phyloP scores from a whole-genome alignment of 2,797 vertebrate genomes.

The Masticophis lateralis region DNA sequence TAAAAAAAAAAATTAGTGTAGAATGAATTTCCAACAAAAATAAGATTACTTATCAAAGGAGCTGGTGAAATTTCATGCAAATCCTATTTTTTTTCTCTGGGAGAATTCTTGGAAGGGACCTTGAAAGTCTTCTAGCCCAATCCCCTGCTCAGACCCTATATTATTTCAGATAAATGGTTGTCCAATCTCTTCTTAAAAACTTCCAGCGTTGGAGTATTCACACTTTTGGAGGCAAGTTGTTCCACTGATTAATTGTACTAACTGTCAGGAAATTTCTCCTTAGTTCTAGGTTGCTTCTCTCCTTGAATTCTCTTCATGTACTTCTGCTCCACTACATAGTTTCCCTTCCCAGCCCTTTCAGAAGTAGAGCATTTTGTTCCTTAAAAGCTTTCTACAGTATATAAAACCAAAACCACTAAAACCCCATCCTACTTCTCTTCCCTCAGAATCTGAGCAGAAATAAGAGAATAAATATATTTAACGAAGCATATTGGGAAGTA shows the following conservation, averaged over 20 bases:
- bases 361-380: conserved; percentile 3
- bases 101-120: background rate
- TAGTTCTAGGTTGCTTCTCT: background rate
- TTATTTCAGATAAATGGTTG: background rate
- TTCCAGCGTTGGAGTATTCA: background rate
- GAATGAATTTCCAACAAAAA: conserved; percentile 3
- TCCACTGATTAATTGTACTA: background rate
- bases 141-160: background rate
- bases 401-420: conserved; percentile 3
- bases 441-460: background rate
- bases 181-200: background rate
- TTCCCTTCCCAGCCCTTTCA: background rate
- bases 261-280: background rate
- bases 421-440: background rate
- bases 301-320: background rate
- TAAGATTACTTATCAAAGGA: conserved; percentile 36
- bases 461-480: background rate
- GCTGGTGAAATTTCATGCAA: conserved; percentile 17
- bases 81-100: conserved; percentile 7
- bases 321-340: background rate
- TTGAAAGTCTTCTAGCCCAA: background rate
- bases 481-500: background rate
- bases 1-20: conserved; percentile 13
- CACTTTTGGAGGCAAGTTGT: background rate
- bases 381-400: background rate